Conservation (phyloP, 2,888 invertebrate genomes). For the Laspeyria flexula region DNA sequence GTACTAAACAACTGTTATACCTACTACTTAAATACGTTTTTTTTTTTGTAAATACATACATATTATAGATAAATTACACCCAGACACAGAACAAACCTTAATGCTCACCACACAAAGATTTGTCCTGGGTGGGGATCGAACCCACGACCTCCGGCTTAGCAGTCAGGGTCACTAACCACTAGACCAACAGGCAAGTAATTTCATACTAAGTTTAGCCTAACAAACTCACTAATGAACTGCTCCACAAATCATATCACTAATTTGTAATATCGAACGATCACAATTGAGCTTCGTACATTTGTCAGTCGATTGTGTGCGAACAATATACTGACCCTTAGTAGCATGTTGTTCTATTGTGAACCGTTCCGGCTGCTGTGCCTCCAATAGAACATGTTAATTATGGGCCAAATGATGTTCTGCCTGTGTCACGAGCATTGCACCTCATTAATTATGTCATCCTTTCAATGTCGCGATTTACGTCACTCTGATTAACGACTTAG, state of each 20-base stretch:
- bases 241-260: constrained; percentile 26
- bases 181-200: no score
- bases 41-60: no score
- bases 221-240: not conserved
- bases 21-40: no score
- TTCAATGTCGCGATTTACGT: constrained; percentile 50
- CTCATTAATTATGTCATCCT: constrained; percentile 62
- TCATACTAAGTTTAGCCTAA: not conserved
- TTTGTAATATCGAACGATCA: constrained; percentile 31
- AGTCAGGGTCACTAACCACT: no score
- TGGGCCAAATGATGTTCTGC: constrained; percentile 58
- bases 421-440: constrained; percentile 62
- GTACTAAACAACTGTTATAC: no score
- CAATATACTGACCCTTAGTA: constrained; percentile 51
- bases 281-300: constrained; percentile 47
- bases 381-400: constrained; percentile 70
- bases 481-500: constrained; percentile 41
- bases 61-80: no score
- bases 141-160: no score
- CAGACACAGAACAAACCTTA: no score
- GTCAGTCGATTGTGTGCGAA: constrained; percentile 57
- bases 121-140: no score
- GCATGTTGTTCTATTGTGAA: constrained; percentile 54
- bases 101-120: no score
- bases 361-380: constrained; percentile 39